Conservation (phyloP, 2,113 vertebrate genomes). For the Girardinichthys multiradiatus region DNA sequence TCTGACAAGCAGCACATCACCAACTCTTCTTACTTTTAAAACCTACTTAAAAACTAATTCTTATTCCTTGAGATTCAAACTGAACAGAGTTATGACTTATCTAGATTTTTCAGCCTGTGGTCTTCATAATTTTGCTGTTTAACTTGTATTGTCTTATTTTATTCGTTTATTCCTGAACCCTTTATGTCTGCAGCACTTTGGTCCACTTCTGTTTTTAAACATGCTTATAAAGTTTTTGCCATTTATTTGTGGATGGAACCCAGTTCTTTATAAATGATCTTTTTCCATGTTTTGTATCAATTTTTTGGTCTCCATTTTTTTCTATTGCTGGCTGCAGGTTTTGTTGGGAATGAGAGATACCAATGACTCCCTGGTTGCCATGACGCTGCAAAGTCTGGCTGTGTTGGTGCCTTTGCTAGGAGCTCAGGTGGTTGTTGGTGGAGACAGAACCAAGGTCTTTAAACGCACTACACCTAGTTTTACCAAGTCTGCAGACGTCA, state of each 20-base stretch:
- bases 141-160: too few relatives aligned
- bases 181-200: not conserved
- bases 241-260: not conserved
- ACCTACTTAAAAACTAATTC: too few relatives aligned
- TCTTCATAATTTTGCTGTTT: too few relatives aligned
- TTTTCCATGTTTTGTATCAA: not conserved
- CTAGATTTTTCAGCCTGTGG: too few relatives aligned
- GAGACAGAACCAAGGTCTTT: slow-evolving; percentile 94
- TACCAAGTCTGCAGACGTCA: slow-evolving; percentile 87
- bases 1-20: too few relatives aligned
- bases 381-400: slow-evolving; percentile 92
- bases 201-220: too few relatives aligned
- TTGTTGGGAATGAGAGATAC: slow-evolving; percentile 94
- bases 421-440: slow-evolving; percentile 95
- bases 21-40: too few relatives aligned
- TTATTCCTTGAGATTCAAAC: too few relatives aligned
- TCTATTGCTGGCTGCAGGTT: slow-evolving; percentile 78
- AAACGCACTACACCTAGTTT: slow-evolving; percentile 94
- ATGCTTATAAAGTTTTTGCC: too few relatives aligned
- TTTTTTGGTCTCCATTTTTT: not conserved
- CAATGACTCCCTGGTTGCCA: slow-evolving; percentile 88
- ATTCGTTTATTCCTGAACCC: not conserved
- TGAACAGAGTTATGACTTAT: too few relatives aligned
- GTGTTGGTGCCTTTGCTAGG: slow-evolving; percentile 93
- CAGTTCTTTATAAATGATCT: not conserved